Conservation (phyloP, 2,113 vertebrate genomes). For the Lates calcarifer region DNA sequence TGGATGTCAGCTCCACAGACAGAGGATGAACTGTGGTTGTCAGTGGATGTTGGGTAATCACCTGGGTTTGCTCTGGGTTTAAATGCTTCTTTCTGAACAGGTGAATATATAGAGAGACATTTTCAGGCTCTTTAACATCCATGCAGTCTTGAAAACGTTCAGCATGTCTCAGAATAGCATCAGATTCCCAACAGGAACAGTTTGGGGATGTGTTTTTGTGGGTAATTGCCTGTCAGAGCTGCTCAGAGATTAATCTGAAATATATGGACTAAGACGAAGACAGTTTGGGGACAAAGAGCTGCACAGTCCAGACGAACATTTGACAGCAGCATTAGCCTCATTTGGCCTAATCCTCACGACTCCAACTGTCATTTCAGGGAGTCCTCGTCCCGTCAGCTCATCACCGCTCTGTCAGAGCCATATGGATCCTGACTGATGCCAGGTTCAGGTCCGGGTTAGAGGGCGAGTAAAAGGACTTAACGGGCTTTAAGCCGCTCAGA, state of each 20-base stretch:
- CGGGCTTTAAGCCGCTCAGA: slow-evolving; percentile 20
- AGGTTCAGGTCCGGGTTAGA: slow-evolving; percentile 8
- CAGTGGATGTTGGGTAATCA: too few relatives aligned
- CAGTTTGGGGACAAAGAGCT: slow-evolving; percentile 17
- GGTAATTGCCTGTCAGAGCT: too few relatives aligned
- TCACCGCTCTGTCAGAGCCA: slow-evolving; percentile 25
- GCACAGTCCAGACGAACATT: slow-evolving; percentile 21
- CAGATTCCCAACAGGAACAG: too few relatives aligned
- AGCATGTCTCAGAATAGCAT: too few relatives aligned
- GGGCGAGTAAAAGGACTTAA: slow-evolving; percentile 9
- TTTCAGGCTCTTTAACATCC: too few relatives aligned
- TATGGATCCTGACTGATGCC: slow-evolving; percentile 28
- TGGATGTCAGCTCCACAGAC: too few relatives aligned
- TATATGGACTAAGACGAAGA: slow-evolving; percentile 2
- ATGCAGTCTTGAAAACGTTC: too few relatives aligned
- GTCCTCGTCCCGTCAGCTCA: slow-evolving; percentile 25
- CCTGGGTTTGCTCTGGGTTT: too few relatives aligned
- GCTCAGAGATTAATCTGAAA: slow-evolving; percentile 4
- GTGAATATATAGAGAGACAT: too few relatives aligned
- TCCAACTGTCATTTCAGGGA: slow-evolving; percentile 33
- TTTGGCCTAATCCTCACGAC: slow-evolving; percentile 39
- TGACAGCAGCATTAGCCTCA: slow-evolving; percentile 38
- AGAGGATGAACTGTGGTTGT: too few relatives aligned
- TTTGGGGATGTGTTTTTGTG: not conserved
- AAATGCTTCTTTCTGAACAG: too few relatives aligned